A percentile compares a stretch with the other conserved stretches of the same genome.
phyloP scores from a whole-genome alignment of 37 sponge, comb jelly and placozoan species.

The Amphimedon queenslandica region DNA sequence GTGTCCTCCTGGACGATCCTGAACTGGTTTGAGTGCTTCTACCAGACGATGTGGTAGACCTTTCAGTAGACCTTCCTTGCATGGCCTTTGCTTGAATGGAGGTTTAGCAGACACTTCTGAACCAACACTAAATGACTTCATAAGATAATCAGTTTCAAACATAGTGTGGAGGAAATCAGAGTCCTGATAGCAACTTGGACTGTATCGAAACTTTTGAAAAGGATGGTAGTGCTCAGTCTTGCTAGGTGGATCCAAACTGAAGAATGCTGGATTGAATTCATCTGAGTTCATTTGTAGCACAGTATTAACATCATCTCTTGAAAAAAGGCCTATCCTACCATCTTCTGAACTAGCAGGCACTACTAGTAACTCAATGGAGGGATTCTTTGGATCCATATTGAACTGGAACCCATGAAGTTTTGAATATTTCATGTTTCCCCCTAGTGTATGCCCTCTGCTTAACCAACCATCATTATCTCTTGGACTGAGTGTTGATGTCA shows the following conservation, averaged over 20 bases:
- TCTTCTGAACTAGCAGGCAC: not conserved
- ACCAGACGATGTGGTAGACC: constrained; percentile 50
- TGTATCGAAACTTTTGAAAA: constrained; percentile 58
- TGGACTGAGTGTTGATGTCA: constrained; percentile 49
- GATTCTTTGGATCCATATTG: constrained; percentile 15
- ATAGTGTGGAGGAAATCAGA: constrained; percentile 51
- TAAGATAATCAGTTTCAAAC: constrained; percentile 66
- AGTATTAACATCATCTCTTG: constrained; percentile 35
- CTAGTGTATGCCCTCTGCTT: constrained; percentile 26
- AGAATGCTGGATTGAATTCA: constrained; percentile 25
- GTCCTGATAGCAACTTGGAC: constrained; percentile 11
- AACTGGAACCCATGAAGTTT: constrained; percentile 44
- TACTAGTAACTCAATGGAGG: constrained; percentile 27
- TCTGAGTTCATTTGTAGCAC: constrained; percentile 22
- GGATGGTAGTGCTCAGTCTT: constrained; percentile 50
- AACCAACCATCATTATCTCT: constrained; percentile 57
- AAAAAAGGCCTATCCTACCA: constrained; percentile 26
- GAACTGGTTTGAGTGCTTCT: constrained; percentile 33
- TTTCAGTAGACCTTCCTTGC: constrained; percentile 23
- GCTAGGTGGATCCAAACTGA: constrained; percentile 66
- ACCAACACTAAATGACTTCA: constrained; percentile 72
- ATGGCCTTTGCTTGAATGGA: constrained; percentile 55
- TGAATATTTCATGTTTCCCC: constrained; percentile 17
- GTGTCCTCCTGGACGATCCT: constrained; percentile 17
- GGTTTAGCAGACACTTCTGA: constrained; percentile 59